Evolutionary conservation across 1,140 invertebrate genomes (phyloP).

Genomic region (Uloborus diversus): DNA sequence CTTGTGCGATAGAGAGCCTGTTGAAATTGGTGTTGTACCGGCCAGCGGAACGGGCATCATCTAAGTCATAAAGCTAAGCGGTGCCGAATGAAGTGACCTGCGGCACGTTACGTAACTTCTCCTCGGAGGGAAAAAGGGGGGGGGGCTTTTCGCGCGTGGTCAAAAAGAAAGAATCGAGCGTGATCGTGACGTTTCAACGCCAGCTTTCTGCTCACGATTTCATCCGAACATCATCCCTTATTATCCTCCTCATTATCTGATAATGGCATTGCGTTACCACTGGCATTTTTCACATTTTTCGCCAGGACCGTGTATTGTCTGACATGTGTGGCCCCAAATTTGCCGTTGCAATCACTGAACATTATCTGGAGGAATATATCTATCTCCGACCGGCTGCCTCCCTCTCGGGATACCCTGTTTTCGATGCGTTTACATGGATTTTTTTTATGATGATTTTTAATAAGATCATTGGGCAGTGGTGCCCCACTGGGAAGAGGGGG

Average conservation of each 20-base stretch:
- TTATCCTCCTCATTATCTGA: constrained; percentile 48
- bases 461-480: no score
- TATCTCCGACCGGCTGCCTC: no score
- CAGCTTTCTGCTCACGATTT: constrained; percentile 43
- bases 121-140: background rate
- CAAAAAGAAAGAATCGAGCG: constrained; percentile 1
- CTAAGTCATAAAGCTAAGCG: no score
- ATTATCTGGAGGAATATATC: constrained; percentile 45
- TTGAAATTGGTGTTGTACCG: no score
- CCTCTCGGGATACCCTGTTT: no score
- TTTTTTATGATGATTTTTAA: no score
- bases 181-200: constrained; percentile 45
- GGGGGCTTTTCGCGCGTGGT: background rate
- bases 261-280: constrained; percentile 45
- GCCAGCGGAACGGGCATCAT: no score
- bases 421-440: no score
- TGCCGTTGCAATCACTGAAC: constrained; percentile 21
- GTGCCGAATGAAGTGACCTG: constrained; percentile 7
- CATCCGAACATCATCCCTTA: constrained; percentile 35
- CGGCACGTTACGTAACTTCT: constrained; percentile 14
- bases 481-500: no score
- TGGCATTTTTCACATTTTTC: constrained; percentile 49
- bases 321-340: constrained; percentile 39
- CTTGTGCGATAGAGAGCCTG: no score
- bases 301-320: constrained; percentile 33